These are phyloP conservation scores for Mormoops blainvillei DNA, from an alignment of 2,113 vertebrate species.

Conservation along the genomic window DNA sequence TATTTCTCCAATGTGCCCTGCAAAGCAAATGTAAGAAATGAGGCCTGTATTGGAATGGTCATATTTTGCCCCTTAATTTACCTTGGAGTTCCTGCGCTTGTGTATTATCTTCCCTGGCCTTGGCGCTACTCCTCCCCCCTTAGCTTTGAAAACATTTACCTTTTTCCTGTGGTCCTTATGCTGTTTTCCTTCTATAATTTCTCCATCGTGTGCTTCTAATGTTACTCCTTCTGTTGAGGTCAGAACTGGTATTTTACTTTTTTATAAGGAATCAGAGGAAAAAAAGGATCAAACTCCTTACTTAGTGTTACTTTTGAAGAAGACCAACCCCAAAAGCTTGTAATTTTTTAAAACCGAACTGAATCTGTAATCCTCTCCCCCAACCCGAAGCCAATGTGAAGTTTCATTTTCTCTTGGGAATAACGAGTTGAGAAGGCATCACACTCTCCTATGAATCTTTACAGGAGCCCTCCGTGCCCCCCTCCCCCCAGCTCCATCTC, in stretches of 20 bases:
- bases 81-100: neutral
- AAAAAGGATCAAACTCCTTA: neutral
- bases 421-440: neutral
- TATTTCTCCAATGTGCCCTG: neutral
- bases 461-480: neutral
- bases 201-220: neutral
- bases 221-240: neutral
- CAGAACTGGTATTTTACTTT: conserved; percentile 25
- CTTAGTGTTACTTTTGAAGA: neutral
- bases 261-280: neutral
- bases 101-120: neutral
- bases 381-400: neutral
- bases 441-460: neutral
- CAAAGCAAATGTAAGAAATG: conserved; percentile 28
- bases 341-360: neutral
- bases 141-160: conserved; percentile 57
- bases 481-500: neutral
- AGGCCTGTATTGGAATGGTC: neutral
- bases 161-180: conserved; percentile 53
- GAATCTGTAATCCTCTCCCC: neutral
- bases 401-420: neutral
- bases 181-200: conserved; percentile 14
- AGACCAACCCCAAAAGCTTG: neutral
- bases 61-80: conserved; percentile 55
- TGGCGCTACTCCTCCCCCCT: neutral